phyloP scores from a whole-genome alignment of 2,888 invertebrate genomes.

The Allygus modestus region DNA sequence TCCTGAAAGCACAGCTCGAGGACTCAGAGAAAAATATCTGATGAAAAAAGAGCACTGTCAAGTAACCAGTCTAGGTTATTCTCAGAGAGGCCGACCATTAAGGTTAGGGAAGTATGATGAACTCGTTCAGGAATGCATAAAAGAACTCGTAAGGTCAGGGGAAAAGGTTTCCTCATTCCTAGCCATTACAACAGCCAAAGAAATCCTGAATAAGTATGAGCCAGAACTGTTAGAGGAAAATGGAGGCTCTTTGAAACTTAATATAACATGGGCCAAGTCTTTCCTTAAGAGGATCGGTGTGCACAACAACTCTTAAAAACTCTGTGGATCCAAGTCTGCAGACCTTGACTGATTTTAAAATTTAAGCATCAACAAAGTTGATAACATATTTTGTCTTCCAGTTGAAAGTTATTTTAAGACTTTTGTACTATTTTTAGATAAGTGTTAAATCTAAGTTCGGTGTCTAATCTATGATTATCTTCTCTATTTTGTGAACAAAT shows the following conservation, averaged over 20 bases:
- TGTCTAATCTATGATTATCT: too few relatives aligned
- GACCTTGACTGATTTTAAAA: not conserved
- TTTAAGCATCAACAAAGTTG: not conserved
- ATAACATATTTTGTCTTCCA: not conserved
- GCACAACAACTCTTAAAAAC: slow-evolving; percentile 66
- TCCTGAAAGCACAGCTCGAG: slow-evolving; percentile 68
- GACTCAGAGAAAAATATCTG: slow-evolving; percentile 67
- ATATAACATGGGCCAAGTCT: slow-evolving; percentile 69
- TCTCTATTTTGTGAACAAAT: too few relatives aligned
- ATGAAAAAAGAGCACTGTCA: slow-evolving; percentile 65
- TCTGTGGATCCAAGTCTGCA: not conserved
- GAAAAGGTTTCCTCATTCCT: slow-evolving; percentile 67
- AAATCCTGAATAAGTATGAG: slow-evolving; percentile 67
- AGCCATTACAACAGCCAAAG: slow-evolving; percentile 68
- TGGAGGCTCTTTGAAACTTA: slow-evolving; percentile 66
- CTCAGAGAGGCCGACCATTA: slow-evolving; percentile 66
- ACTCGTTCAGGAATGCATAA: slow-evolving; percentile 67
- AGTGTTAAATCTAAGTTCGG: too few relatives aligned
- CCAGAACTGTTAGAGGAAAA: slow-evolving; percentile 68
- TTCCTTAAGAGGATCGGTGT: slow-evolving; percentile 68
- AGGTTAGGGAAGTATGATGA: slow-evolving; percentile 68
- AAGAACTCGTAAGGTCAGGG: slow-evolving; percentile 67
- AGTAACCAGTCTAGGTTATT: slow-evolving; percentile 67
- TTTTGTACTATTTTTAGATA: too few relatives aligned
- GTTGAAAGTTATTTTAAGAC: too few relatives aligned